A percentile compares a stretch with the other conserved stretches of the same genome.
Conservation (phyloP, 2,888 invertebrate genomes). For the Drosophila trichaetosa region DNA sequence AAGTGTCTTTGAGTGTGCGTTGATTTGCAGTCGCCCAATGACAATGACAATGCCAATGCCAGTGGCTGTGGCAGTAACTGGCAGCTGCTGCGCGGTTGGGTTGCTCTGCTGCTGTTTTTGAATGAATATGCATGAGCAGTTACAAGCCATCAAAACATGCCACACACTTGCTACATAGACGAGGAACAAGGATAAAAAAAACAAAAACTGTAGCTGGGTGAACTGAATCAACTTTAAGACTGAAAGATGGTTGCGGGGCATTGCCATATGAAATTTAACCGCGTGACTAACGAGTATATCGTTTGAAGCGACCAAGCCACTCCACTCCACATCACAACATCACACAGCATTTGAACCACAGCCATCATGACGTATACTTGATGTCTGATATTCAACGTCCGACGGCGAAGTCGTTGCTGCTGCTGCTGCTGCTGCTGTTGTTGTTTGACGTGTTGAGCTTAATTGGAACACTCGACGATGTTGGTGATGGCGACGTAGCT, state of each 20-base stretch:
- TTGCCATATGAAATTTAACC: constrained; percentile 72
- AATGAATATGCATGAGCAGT: constrained; percentile 78
- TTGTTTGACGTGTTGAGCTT: constrained; percentile 79
- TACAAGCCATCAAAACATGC: constrained; percentile 77
- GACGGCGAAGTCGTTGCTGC: constrained; percentile 1
- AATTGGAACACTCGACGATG: constrained; percentile 76
- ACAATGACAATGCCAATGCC: constrained; percentile 42
- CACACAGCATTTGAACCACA: constrained; percentile 41
- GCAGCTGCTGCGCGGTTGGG: constrained; percentile 56
- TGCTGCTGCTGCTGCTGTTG: constrained; percentile 39
- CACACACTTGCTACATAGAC: constrained; percentile 39
- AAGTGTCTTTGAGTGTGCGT: constrained; percentile 32
- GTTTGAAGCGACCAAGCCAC: constrained; percentile 55
- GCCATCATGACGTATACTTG: constrained; percentile 73
- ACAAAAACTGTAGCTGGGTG: constrained; percentile 2
- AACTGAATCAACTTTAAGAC: constrained; percentile 58
- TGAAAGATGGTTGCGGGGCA: constrained; percentile 44
- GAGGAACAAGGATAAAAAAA: constrained; percentile 9
- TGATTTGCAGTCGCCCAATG: constrained; percentile 33
- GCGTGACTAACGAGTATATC: constrained; percentile 75
- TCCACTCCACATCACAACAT: constrained; percentile 17
- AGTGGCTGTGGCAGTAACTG: constrained; percentile 33
- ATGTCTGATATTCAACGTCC: constrained; percentile 54
- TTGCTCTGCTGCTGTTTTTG: constrained; percentile 61
- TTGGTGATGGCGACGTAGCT: constrained; percentile 50